Evolutionary conservation across 2,888 invertebrate species (phyloP).

Genomic region (Crioceris asparagi): DNA sequence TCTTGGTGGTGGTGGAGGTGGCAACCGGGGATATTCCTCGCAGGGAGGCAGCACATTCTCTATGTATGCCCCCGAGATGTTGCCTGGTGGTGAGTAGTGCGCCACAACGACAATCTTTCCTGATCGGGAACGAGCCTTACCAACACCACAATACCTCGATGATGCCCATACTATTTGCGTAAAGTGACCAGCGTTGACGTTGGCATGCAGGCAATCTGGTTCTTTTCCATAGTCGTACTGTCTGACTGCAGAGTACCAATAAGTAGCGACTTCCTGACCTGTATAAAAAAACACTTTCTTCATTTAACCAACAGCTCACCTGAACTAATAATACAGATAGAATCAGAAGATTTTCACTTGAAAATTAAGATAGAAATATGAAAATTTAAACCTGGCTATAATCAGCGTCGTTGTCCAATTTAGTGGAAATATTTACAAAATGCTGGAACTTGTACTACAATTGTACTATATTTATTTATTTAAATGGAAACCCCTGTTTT

Average conservation of each 20-base stretch:
- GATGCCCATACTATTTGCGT: conserved; percentile 78
- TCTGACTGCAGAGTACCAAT: conserved; percentile 71
- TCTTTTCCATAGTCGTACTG: conserved; percentile 67
- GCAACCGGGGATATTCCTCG: conserved; percentile 34
- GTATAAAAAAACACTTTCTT: conserved; percentile 22
- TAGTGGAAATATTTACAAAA: too few relatives aligned
- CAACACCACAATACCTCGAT: conserved; percentile 67
- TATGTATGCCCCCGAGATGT: conserved; percentile 61
- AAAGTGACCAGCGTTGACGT: conserved; percentile 76
- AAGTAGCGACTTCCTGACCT: conserved; percentile 71
- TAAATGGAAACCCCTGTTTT: too few relatives aligned
- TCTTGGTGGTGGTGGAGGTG: conserved; percentile 16
- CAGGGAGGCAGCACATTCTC: conserved; percentile 67
- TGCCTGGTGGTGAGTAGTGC: conserved; percentile 74
- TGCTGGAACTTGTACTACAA: too few relatives aligned
- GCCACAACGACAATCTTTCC: conserved; percentile 77
- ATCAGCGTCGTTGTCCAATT: too few relatives aligned
- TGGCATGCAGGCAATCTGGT: conserved; percentile 60
- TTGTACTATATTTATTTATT: too few relatives aligned
- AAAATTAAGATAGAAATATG: not conserved
- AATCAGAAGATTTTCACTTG: too few relatives aligned
- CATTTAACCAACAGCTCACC: too few relatives aligned
- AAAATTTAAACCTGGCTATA: too few relatives aligned
- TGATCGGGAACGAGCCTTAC: conserved; percentile 65
- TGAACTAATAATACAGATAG: too few relatives aligned